phyloP scores from a whole-genome alignment of 64 coral and sea anemone species.

The Dendronephthya gigantea region DNA sequence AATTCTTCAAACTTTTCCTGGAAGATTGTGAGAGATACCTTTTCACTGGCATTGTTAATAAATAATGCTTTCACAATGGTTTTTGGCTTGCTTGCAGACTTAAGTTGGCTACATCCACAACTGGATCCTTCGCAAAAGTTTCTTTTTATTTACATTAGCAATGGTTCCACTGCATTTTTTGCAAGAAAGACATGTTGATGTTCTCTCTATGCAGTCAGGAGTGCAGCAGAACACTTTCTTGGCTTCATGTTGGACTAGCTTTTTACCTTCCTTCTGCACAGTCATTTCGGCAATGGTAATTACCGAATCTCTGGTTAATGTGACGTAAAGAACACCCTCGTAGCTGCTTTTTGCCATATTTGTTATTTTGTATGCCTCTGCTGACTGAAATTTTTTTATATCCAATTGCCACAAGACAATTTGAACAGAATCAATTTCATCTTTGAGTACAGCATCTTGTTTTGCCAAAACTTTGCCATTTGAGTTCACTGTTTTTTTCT shows the following conservation, averaged over 20 bases:
- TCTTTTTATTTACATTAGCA: no score
- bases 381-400: constrained; percentile 36
- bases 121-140: background rate
- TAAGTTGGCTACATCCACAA: constrained; percentile 4
- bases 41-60: no score
- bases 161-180: no score
- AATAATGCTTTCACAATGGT: no score
- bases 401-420: constrained; percentile 46
- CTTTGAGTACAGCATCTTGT: constrained; percentile 39
- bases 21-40: constrained; percentile 17
- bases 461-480: constrained; percentile 15
- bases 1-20: constrained; percentile 31
- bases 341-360: constrained; percentile 38
- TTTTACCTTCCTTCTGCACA: no score
- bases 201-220: no score
- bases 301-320: no score
- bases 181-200: no score
- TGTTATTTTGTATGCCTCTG: constrained; percentile 33
- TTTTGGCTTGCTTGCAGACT: background rate
- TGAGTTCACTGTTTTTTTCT: background rate
- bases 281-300: no score
- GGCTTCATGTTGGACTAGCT: no score
- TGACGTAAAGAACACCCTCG: background rate
- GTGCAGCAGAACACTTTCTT: no score
- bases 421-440: constrained; percentile 24